A percentile compares a stretch with the other conserved stretches of the same genome.
Evolutionary conservation across 1,140 invertebrate genomes (phyloP).

Genomic region (Bombus consobrinus): DNA sequence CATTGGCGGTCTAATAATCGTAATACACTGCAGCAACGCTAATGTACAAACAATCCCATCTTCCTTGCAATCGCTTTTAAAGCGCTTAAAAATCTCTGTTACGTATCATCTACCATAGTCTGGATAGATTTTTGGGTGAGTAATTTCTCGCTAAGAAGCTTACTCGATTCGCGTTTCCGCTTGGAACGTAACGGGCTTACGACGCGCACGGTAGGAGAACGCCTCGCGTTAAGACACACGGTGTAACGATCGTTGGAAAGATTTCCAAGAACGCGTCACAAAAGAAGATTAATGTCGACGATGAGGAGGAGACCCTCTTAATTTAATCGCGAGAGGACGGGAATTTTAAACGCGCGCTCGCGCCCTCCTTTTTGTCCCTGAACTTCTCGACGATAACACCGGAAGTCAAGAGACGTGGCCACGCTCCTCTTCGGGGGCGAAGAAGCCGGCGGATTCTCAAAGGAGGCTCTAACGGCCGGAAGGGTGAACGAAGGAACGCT

Average conservation of each 20-base stretch:
- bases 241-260: conserved; percentile 2
- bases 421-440: conserved; percentile 14
- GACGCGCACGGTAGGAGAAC: not conserved
- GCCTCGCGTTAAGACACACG: too few species aligned
- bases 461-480: conserved; percentile 46
- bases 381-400: conserved; percentile 53
- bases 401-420: conserved; percentile 51
- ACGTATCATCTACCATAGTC: not conserved
- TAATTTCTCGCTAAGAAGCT: conserved; percentile 7
- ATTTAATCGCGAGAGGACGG: conserved; percentile 30
- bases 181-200: not conserved
- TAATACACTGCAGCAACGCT: too few species aligned
- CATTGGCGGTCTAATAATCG: too few species aligned
- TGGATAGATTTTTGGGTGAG: not conserved
- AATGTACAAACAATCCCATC: too few species aligned
- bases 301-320: conserved; percentile 3
- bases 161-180: not conserved
- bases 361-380: not conserved
- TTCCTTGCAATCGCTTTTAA: too few species aligned
- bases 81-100: too few species aligned
- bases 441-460: conserved; percentile 17
- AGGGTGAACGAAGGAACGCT: conserved; percentile 61
- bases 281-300: conserved; percentile 40
- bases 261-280: conserved; percentile 3
- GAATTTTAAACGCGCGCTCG: conserved; percentile 30